These are phyloP conservation scores for Ditula angustiorana DNA, from an alignment of 2,888 invertebrate genomes.

Conservation along the genomic window DNA sequence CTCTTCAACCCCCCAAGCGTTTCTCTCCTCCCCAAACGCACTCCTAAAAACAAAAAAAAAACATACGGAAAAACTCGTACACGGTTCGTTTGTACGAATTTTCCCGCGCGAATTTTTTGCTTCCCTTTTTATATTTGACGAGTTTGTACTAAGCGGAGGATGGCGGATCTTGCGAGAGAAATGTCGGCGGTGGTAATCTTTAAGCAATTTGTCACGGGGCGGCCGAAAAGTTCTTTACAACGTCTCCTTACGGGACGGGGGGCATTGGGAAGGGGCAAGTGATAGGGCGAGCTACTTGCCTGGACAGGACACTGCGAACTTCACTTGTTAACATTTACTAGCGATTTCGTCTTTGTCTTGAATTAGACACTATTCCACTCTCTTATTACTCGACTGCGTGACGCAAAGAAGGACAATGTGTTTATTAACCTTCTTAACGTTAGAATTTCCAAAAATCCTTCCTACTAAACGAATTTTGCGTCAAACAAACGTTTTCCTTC, in stretches of 20 bases:
- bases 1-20: background rate
- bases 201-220: slow-evolving; percentile 56
- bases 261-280: slow-evolving; percentile 24
- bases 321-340: too few relatives aligned
- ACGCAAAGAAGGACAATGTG: too few relatives aligned
- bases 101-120: slow-evolving; percentile 39
- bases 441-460: too few relatives aligned
- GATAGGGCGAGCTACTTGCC: slow-evolving; percentile 37
- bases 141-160: slow-evolving; percentile 46
- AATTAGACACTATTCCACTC: too few relatives aligned
- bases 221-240: slow-evolving; percentile 48
- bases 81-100: slow-evolving; percentile 43
- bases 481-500: too few relatives aligned
- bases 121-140: slow-evolving; percentile 46
- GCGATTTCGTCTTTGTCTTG: too few relatives aligned
- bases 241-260: slow-evolving; percentile 42
- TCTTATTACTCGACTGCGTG: too few relatives aligned
- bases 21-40: background rate
- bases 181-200: slow-evolving; percentile 52
- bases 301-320: background rate
- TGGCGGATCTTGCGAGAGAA: slow-evolving; percentile 43
- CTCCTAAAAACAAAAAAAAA: slow-evolving; percentile 25
- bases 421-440: too few relatives aligned
- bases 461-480: too few relatives aligned
- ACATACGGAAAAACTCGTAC: slow-evolving; percentile 37